Base-by-base conservation (phyloP, 2,888 invertebrate species). In the Gymnosoma rotundatum region DNA sequence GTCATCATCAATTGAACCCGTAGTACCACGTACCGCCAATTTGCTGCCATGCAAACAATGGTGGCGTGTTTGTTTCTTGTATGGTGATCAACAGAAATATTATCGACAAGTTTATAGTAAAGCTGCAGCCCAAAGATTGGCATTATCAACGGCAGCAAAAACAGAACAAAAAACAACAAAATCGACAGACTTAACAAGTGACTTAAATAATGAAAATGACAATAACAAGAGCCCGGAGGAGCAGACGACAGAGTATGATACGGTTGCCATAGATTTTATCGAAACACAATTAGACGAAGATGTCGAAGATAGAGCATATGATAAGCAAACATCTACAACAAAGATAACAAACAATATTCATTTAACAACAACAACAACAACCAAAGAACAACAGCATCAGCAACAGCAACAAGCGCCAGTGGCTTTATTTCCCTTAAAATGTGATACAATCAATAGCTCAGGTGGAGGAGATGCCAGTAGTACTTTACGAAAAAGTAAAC, bases 11-110 rank as follows among this genome's bases (percentile, higher is more conserved):
- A 88, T 87, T 88, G 91, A 91, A 89, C 91, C 92, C 87, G 89
- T 90, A 86, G 90, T 92, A 89, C 92, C 92, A 90, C 92, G 92
- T 88, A 92, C 95, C 52, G 95, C 95, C 85, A 96, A 96, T 92
- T 95, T 96, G 90, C 92, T 96, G 86, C 96, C 96, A 95, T 96
- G 96, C 93, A 95, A 95, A 92, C 96, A 96, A 93, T 97, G 97
- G 97, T 97, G 97, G 97, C 96, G 96, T 92, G 96, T 96, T 83
- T 97, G 97, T 90, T 96, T 96, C 95, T 95, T 97, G 94, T 95
- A 96, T 90, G 97, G 96, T 67, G 96, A 96, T 92, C 96, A 96
- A 90, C 96, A 96, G 90, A 96, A 96, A 90, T 96, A 96, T 93
- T 97, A 97, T 93, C 93, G 96, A 89, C 96, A 96, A 90, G 93